A percentile compares a stretch with the other conserved stretches of the same genome.
Conservation (phyloP, 2,888 invertebrate species). For the Seira ritae region DNA sequence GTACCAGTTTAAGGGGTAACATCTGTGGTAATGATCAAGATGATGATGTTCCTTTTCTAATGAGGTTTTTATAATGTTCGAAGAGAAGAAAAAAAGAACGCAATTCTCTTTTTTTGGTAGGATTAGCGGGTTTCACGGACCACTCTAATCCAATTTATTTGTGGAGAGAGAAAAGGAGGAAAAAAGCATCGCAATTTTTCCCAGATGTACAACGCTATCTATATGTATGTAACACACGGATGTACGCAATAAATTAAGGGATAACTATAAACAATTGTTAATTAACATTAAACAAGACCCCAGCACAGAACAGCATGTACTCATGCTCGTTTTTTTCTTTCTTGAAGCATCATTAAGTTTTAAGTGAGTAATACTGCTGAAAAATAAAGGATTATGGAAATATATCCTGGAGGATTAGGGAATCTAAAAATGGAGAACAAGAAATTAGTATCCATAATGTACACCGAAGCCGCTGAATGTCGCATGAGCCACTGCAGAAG, state of each 20-base stretch:
- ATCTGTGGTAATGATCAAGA: neutral
- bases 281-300: neutral
- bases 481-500: slow-evolving; percentile 64
- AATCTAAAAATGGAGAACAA: too few relatives aligned
- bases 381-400: slow-evolving; percentile 34
- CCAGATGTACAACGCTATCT: too few relatives aligned
- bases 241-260: slow-evolving; percentile 38
- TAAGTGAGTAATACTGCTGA: slow-evolving; percentile 36
- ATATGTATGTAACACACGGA: neutral
- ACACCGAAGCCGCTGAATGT: slow-evolving; percentile 67
- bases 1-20: neutral
- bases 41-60: neutral
- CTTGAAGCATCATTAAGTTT: slow-evolving; percentile 39
- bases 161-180: neutral
- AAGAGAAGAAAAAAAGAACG: neutral
- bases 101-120: neutral
- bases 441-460: slow-evolving; percentile 71
- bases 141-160: neutral
- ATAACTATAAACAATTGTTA: slow-evolving; percentile 28
- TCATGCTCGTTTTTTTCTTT: slow-evolving; percentile 41
- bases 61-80: neutral
- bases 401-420: slow-evolving; percentile 3
- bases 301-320: too few relatives aligned
- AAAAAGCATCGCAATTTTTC: too few relatives aligned
- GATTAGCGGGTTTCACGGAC: neutral